Base-by-base conservation (phyloP, 2,113 vertebrate species). In the Porphyrio hochstetteri region DNA sequence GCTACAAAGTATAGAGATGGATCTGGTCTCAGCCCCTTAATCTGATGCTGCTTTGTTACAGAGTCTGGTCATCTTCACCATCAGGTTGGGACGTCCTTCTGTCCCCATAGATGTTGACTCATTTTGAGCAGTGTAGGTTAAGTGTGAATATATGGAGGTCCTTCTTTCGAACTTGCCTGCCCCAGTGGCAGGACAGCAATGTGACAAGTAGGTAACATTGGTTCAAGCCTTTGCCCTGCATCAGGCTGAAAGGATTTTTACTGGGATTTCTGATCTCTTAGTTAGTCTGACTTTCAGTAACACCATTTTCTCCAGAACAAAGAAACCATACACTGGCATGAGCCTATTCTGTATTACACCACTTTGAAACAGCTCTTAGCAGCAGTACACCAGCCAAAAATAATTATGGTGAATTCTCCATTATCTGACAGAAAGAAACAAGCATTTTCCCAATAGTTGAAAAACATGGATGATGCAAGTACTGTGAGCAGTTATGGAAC, bases 381-480 rank as follows among this genome's bases (percentile, higher is more conserved):
- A 57, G 61, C 27, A 60, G 31, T 52, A 74, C 19, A 75, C 38
- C 35, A 64, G 83, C 76, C 83, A 96, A 94, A 96, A 97, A 81
- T 71, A 94, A 90, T 94, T 91, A 91, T 0, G 2, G 76, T 33
- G 60, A 92, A 68, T 90, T 86, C 68, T 84, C 69, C 80, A 71
- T 92, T 94, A 91, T 56, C 52, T 82, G 88, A 83, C 0, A 7
- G 68, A 93, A 94, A 86, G 64, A 81, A 90, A 82, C 24, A 90
- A 96, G 42, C 20, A 28, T 82, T 92, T 86, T 78, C 82, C 28
- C 55, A 82, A n/a, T 3, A 69, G 25, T 2, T 81, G 55, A 83
- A 92, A 92, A 88, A 36, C 25, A 81, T 16, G 55, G 64, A 70
- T 95, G 59, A 90, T 92, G 75, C 68, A 96, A 92, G 79, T 38